Conservation (phyloP, 2,888 invertebrate species). For the Orthosia gothica region DNA sequence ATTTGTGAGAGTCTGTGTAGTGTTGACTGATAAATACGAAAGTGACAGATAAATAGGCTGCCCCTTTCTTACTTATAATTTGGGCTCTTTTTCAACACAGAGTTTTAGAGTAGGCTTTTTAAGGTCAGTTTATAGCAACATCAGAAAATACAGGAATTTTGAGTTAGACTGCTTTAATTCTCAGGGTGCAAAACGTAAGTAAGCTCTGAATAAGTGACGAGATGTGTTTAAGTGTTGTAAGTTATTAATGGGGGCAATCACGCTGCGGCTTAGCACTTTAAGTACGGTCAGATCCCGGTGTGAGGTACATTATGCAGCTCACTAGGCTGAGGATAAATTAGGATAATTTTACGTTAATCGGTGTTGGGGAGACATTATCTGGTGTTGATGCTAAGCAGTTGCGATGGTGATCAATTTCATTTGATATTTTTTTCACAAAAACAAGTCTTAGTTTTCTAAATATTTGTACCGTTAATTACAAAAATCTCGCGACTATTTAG, state of each 20-base stretch:
- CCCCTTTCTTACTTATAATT: no score
- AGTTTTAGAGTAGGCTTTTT: no score
- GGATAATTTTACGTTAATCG: constrained; percentile 73
- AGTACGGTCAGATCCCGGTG: constrained; percentile 79
- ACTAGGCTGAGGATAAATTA: constrained; percentile 76
- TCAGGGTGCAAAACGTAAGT: constrained; percentile 44
- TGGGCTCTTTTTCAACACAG: no score
- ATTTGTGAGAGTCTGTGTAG: no score
- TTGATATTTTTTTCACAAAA: background rate
- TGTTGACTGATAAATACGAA: no score
- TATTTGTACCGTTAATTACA: no score
- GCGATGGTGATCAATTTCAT: background rate
- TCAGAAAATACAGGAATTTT: no score
- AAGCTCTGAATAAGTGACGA: constrained; percentile 79
- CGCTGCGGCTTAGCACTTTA: constrained; percentile 83
- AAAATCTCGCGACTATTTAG: no score
- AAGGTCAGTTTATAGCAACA: no score
- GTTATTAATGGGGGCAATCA: constrained; percentile 84
- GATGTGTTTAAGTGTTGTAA: constrained; percentile 77
- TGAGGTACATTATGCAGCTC: constrained; percentile 80
- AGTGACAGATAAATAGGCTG: no score
- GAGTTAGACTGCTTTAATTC: no score
- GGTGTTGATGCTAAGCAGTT: constrained; percentile 11
- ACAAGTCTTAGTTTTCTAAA: no score
- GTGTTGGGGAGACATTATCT: constrained; percentile 51